These are phyloP conservation scores for Oscheius sp. DNA, from an alignment of 2,888 invertebrate species.

Conservation along the genomic window DNA sequence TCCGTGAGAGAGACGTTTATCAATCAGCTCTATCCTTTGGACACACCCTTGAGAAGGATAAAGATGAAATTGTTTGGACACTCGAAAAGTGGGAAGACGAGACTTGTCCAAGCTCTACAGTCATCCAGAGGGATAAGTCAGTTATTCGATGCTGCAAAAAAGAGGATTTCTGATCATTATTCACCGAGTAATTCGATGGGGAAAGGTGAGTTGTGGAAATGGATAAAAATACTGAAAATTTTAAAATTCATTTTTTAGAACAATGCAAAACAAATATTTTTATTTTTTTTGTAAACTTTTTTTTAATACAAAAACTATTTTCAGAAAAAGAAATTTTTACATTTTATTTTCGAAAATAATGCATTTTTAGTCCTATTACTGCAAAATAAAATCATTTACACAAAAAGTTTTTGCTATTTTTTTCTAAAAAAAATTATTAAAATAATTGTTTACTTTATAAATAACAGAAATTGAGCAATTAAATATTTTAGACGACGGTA, in stretches of 20 bases:
- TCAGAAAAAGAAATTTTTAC: too few species aligned
- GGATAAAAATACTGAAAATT: not conserved
- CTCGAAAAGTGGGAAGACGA: slow-evolving; percentile 73
- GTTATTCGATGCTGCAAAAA: slow-evolving; percentile 63
- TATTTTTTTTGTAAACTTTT: too few species aligned
- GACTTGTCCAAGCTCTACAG: slow-evolving; percentile 45
- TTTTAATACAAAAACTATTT: too few species aligned
- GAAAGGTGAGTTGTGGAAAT: slow-evolving; percentile 14
- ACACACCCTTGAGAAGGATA: slow-evolving; percentile 73
- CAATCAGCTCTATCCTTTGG: slow-evolving; percentile 75
- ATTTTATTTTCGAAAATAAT: too few species aligned
- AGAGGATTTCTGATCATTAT: slow-evolving; percentile 64
- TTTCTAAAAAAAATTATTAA: not conserved
- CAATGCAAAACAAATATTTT: too few species aligned
- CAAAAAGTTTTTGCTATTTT: not conserved
- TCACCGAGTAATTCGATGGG: slow-evolving; percentile 46
- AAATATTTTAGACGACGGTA: slow-evolving; percentile 59
- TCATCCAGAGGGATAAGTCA: slow-evolving; percentile 51
- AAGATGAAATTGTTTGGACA: slow-evolving; percentile 80
- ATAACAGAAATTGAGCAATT: too few species aligned
- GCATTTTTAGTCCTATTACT: too few species aligned
- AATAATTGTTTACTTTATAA: too few species aligned
- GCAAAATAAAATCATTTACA: too few species aligned
- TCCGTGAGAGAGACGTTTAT: slow-evolving; percentile 75
- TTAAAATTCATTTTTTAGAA: not conserved